A percentile compares a stretch with the other conserved stretches of the same genome.
Conservation (phyloP, 2,888 invertebrate species). For the Elysia crispata region DNA sequence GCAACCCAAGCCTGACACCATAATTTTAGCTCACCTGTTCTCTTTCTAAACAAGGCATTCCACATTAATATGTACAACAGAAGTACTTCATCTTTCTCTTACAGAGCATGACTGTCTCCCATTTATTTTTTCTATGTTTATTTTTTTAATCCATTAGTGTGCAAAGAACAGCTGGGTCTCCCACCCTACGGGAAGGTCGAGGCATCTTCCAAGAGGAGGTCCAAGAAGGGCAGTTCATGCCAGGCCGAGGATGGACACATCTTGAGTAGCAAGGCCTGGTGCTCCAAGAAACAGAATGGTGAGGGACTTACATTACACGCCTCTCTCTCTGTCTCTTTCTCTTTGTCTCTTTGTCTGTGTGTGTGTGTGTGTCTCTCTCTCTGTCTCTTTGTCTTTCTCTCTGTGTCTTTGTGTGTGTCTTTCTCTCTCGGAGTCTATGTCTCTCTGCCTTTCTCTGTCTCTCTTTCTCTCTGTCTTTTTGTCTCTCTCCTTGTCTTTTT, state of each 20-base stretch:
- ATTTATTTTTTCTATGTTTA: no score
- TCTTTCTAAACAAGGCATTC: no score
- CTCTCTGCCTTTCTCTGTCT: no score
- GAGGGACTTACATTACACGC: slow-evolving; percentile 51
- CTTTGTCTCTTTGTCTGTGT: slow-evolving; percentile 24
- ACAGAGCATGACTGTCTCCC: no score
- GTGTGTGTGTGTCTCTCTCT: background rate
- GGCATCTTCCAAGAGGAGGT: slow-evolving; percentile 77
- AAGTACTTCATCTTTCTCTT: no score
- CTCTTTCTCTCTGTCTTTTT: no score
- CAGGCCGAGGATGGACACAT: slow-evolving; percentile 79
- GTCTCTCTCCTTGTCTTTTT: no score
- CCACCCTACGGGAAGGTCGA: slow-evolving; percentile 78
- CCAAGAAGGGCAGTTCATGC: slow-evolving; percentile 78
- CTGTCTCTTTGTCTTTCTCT: background rate
- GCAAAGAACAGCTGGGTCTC: slow-evolving; percentile 78
- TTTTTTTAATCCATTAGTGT: slow-evolving; percentile 73
- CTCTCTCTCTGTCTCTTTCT: background rate
- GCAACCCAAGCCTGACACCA: no score
- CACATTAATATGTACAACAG: no score
- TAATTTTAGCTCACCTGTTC: no score
- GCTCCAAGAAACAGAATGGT: slow-evolving; percentile 79
- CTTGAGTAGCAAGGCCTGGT: slow-evolving; percentile 80
- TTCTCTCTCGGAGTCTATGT: background rate
- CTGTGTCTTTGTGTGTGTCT: background rate